Conservation (phyloP, 2,888 invertebrate species). For the Erebia palarica region DNA sequence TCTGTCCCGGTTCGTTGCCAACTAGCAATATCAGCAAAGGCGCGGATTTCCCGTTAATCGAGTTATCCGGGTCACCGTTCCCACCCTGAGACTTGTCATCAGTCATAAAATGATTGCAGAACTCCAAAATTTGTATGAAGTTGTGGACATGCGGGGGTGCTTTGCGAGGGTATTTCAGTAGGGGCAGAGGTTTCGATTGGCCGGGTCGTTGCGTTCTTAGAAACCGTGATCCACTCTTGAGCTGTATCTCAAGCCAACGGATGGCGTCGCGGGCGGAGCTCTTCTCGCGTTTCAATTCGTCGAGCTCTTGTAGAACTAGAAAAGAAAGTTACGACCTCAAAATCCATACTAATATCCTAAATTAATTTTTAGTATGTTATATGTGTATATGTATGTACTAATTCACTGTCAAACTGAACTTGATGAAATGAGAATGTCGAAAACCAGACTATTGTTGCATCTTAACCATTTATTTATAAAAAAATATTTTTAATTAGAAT, state of each 20-base stretch:
- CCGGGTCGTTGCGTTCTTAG: conserved; percentile 93
- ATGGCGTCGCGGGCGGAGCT: conserved; percentile 94
- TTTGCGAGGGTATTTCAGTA: conserved; percentile 77
- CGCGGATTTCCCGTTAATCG: conserved; percentile 63
- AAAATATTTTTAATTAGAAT: no score
- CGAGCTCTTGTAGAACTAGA: conserved; percentile 93
- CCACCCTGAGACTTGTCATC: conserved; percentile 66
- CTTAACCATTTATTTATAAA: no score
- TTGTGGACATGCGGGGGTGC: conserved; percentile 82
- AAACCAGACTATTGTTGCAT: no score
- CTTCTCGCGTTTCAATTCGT: conserved; percentile 93
- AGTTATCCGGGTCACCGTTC: conserved; percentile 64
- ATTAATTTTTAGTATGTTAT: no score
- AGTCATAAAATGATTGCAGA: conserved; percentile 88
- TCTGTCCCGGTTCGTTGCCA: conserved; percentile 75
- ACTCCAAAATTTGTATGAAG: conserved; percentile 91
- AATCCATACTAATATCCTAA: not conserved
- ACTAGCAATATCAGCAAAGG: conserved; percentile 90
- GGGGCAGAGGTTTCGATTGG: conserved; percentile 87
- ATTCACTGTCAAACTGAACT: no score
- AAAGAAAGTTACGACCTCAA: conserved; percentile 38
- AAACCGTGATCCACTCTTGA: conserved; percentile 93
- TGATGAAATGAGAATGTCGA: no score
- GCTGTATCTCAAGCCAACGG: conserved; percentile 95
- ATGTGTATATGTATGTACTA: no score